phyloP scores from a whole-genome alignment of 64 coral and sea anemone species.

The Platygyra sinensis region DNA sequence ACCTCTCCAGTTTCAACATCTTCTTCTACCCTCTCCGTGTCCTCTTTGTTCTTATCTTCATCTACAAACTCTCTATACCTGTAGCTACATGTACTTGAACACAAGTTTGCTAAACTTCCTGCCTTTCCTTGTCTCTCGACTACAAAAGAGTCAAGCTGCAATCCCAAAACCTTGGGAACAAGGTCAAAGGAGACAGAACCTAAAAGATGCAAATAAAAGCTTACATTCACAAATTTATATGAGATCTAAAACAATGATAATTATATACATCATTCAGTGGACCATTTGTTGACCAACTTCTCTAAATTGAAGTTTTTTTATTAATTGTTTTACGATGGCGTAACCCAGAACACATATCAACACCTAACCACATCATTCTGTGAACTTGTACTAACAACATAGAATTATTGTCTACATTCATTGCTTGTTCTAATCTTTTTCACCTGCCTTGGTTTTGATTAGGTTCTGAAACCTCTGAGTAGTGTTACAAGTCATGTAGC shows the following conservation, averaged over 20 bases:
- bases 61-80: background rate
- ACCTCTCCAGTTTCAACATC: constrained; percentile 16
- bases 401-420: too few species aligned
- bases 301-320: too few species aligned
- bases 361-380: too few species aligned
- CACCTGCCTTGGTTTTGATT: background rate
- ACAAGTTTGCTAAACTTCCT: constrained; percentile 49
- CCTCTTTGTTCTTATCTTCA: background rate
- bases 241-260: too few species aligned
- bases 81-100: background rate
- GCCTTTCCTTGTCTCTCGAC: constrained; percentile 11
- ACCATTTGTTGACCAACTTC: too few species aligned
- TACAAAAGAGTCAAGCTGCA: background rate
- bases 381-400: too few species aligned
- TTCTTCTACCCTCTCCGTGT: background rate
- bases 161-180: too few species aligned
- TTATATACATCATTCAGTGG: background rate
- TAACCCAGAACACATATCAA: too few species aligned
- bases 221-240: too few species aligned
- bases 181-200: background rate
- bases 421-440: too few species aligned
- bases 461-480: too few species aligned
- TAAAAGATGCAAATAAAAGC: constrained; percentile 5
- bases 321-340: too few species aligned
- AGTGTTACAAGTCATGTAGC: background rate